phyloP scores from a whole-genome alignment of 2,113 vertebrate species.

The Engystomops pustulosus region DNA sequence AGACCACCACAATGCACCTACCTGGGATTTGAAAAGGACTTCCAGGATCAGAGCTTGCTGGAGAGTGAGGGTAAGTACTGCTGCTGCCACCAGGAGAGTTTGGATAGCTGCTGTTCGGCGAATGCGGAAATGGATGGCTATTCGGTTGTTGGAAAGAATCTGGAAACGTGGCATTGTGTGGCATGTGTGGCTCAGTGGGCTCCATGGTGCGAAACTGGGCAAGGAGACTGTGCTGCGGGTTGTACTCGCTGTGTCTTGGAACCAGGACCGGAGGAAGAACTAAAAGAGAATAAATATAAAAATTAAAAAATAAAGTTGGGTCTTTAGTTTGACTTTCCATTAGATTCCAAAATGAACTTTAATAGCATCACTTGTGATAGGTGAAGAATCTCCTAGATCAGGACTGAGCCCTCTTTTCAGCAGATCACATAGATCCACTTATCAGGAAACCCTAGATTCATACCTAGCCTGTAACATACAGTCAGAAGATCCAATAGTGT shows the following conservation, averaged over 20 bases:
- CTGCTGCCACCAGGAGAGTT: conserved; percentile 92
- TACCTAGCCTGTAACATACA: no score
- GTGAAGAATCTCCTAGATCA: no score
- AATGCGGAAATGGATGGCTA: conserved; percentile 81
- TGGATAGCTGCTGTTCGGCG: conserved; percentile 90
- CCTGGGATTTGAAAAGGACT: conserved; percentile 99
- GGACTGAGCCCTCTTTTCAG: no score
- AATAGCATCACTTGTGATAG: no score
- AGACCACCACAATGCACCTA: conserved; percentile 68
- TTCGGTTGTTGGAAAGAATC: conserved; percentile 86
- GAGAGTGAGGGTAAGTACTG: conserved; percentile 93
- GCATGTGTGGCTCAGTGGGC: conserved; percentile 95
- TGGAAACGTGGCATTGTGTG: conserved; percentile 95
- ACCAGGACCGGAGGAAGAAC: conserved; percentile 97
- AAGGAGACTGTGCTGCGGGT: conserved; percentile 95
- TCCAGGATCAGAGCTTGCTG: conserved; percentile 92
- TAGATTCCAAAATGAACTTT: neutral
- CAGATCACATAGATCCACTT: no score
- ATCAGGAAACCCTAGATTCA: no score
- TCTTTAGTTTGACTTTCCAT: no score
- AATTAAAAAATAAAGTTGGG: neutral
- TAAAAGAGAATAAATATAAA: conserved; percentile 62
- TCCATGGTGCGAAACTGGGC: conserved; percentile 94
- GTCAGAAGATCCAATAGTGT: no score
- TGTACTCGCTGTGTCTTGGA: conserved; percentile 97